Conservation (phyloP, 2,888 invertebrate genomes). For the Trachelus troglodyta region DNA sequence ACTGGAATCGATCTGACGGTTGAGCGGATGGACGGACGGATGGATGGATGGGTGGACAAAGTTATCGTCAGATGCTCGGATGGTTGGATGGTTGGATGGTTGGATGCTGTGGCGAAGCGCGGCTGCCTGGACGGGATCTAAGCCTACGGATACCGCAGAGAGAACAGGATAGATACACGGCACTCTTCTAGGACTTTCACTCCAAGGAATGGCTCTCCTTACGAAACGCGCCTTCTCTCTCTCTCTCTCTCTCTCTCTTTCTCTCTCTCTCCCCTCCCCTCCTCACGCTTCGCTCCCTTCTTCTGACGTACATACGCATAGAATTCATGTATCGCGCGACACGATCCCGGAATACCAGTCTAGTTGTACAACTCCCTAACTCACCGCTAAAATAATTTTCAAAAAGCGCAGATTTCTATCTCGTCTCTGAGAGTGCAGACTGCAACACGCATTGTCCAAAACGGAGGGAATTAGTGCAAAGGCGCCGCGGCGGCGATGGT, state of each 20-base stretch:
- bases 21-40: neutral
- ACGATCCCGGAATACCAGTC: constrained; percentile 10
- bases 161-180: neutral
- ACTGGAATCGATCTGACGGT: constrained; percentile 3
- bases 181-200: constrained; percentile 16
- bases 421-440: neutral
- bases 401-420: neutral
- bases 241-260: no score
- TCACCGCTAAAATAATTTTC: constrained; percentile 12
- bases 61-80: no score
- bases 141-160: neutral
- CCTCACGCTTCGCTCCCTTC: no score
- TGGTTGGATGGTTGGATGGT: no score
- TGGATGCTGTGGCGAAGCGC: neutral
- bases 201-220: constrained; percentile 18
- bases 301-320: no score
- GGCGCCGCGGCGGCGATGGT: no score
- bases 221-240: constrained; percentile 12
- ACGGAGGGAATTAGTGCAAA: no score
- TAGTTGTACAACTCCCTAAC: no score
- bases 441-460: neutral
- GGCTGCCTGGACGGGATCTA: neutral
- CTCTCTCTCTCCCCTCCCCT: no score
- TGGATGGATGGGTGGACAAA: neutral
- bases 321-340: constrained; percentile 3